These are phyloP conservation scores for Suncus etruscus DNA, from an alignment of 2,113 vertebrate species.

Conservation along the genomic window DNA sequence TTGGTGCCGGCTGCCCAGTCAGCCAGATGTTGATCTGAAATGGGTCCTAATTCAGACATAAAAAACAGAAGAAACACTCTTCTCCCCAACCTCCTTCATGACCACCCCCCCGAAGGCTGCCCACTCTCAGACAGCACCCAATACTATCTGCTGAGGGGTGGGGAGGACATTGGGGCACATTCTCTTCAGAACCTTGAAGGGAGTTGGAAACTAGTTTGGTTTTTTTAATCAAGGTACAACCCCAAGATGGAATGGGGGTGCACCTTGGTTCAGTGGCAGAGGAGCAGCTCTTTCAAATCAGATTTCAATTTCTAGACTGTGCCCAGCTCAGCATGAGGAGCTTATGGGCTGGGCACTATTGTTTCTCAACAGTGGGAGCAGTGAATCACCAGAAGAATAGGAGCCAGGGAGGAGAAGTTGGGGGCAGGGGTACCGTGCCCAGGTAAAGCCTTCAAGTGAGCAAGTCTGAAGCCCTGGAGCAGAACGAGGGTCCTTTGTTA, in stretches of 20 bases:
- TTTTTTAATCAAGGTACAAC: constrained; percentile 55
- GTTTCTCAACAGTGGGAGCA: constrained; percentile 70
- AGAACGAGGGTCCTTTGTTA: constrained; percentile 52
- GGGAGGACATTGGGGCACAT: background rate
- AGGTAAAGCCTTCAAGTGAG: background rate
- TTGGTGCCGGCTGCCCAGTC: constrained; percentile 70
- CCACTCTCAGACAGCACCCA: too few relatives aligned
- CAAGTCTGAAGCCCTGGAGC: background rate
- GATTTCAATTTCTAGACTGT: constrained; percentile 70
- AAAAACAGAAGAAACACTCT: constrained; percentile 15
- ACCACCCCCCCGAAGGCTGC: background rate
- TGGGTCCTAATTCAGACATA: constrained; percentile 60
- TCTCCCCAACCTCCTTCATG: constrained; percentile 39
- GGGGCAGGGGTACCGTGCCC: constrained; percentile 49
- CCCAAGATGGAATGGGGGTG: constrained; percentile 55
- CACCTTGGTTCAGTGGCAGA: constrained; percentile 26
- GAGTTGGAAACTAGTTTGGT: background rate
- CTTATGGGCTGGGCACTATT: constrained; percentile 57
- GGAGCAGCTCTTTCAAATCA: constrained; percentile 68
- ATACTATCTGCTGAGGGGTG: too few relatives aligned
- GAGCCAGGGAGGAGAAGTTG: background rate
- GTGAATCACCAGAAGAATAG: constrained; percentile 61
- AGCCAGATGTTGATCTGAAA: constrained; percentile 74
- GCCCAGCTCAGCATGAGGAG: constrained; percentile 64
- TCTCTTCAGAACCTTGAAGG: constrained; percentile 30